Conservation (phyloP, 2,797 vertebrate genomes). For the Cossypha niveicapilla region DNA sequence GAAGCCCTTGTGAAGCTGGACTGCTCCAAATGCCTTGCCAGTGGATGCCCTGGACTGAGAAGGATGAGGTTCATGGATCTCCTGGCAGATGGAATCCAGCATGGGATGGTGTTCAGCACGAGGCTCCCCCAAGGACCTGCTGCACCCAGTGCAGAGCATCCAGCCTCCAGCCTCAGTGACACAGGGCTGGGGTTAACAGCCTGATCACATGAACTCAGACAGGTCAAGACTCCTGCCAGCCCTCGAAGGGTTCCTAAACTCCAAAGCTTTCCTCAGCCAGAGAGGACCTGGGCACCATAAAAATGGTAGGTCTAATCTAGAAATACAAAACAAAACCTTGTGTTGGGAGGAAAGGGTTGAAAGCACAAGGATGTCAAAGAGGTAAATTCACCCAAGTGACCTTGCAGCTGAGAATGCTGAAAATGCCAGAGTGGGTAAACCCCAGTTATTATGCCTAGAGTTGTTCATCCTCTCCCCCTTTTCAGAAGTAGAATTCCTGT, state of each 20-base stretch:
- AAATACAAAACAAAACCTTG: not conserved
- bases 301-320: not conserved
- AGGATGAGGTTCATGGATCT: not conserved
- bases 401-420: not conserved
- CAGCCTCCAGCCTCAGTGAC: not conserved
- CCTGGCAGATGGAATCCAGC: not conserved
- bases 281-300: not conserved
- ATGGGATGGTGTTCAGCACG: not conserved
- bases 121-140: fast-evolving
- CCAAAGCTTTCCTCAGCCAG: not conserved
- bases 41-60: not conserved
- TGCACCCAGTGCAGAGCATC: not conserved
- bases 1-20: not conserved
- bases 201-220: not conserved
- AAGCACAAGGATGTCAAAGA: not conserved
- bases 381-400: not conserved
- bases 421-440: not conserved
- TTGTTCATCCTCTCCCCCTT: not conserved
- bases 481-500: not conserved
- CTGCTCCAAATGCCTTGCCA: not conserved
- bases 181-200: fast-evolving
- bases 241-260: not conserved
- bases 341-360: not conserved
- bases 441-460: not conserved
- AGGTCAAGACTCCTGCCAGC: not conserved